Conservation (phyloP, 2,797 vertebrate genomes). For the Taeniopygia guttata region DNA sequence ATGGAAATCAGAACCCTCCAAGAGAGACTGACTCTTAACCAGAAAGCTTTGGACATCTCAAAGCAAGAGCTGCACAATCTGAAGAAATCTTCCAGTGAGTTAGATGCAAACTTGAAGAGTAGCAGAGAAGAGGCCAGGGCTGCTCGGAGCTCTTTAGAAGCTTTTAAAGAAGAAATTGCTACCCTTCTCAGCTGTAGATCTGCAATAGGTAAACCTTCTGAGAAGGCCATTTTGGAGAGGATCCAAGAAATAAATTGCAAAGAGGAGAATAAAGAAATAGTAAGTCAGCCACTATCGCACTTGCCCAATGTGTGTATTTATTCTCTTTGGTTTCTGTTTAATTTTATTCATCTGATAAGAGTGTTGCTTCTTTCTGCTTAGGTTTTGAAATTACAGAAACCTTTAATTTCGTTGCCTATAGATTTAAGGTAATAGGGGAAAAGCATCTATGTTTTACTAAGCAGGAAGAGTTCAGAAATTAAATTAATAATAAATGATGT, state of each 20-base stretch:
- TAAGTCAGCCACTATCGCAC: conserved; percentile 41
- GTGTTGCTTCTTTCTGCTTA: background rate
- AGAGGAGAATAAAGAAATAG: conserved; percentile 69
- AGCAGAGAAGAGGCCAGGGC: conserved; percentile 71
- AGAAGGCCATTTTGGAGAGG: conserved; percentile 75
- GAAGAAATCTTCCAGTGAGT: conserved; percentile 76
- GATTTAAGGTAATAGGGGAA: background rate
- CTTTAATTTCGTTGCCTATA: background rate
- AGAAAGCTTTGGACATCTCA: conserved; percentile 75
- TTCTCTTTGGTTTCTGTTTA: background rate
- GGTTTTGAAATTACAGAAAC: background rate
- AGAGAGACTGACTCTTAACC: conserved; percentile 78
- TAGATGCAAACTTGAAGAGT: conserved; percentile 73
- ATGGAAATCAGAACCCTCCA: conserved; percentile 75
- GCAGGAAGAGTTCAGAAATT: background rate
- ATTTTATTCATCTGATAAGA: background rate
- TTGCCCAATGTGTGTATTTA: background rate
- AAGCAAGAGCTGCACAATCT: conserved; percentile 75
- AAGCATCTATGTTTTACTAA: background rate
- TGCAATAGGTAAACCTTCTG: conserved; percentile 46
- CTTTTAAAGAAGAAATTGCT: conserved; percentile 78
- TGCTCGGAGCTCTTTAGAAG: conserved; percentile 56
- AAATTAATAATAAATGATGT: background rate
- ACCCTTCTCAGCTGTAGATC: conserved; percentile 59
- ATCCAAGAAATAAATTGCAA: conserved; percentile 72